Percentiles rank a stretch among this genome's conserved stretches.
Evolutionary conservation across 2,113 vertebrate species (phyloP).

Genomic region (Takifugu flavidus): DNA sequence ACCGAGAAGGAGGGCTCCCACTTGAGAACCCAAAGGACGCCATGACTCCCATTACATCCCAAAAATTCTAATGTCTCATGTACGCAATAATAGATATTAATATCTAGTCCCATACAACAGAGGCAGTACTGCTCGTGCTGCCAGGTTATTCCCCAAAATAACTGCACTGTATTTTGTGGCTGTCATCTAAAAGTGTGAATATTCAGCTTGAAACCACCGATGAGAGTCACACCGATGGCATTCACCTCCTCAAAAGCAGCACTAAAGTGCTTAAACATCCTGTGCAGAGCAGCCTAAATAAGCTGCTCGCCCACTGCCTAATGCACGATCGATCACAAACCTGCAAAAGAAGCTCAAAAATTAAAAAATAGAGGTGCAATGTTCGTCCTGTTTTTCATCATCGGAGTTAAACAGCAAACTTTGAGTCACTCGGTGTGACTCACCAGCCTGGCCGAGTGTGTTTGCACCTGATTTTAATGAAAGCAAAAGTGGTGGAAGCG

Average conservation of each 20-base stretch:
- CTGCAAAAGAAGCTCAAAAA: slow-evolving; percentile 1
- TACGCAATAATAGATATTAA: no score
- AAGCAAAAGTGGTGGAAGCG: slow-evolving; percentile 24
- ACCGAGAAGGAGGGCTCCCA: no score
- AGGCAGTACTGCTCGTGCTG: no score
- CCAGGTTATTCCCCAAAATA: not conserved
- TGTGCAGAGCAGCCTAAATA: slow-evolving; percentile 29
- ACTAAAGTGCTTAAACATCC: slow-evolving; percentile 16
- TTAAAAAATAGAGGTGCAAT: slow-evolving; percentile 11
- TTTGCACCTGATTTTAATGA: slow-evolving; percentile 39
- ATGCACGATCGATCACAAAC: slow-evolving; percentile 28
- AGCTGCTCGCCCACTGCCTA: slow-evolving; percentile 31
- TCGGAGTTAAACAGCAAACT: slow-evolving; percentile 22
- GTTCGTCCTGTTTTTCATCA: slow-evolving; percentile 26
- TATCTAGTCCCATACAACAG: no score
- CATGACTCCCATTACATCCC: no score
- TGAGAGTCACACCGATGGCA: slow-evolving; percentile 18
- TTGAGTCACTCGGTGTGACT: slow-evolving; percentile 48
- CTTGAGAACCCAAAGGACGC: no score
- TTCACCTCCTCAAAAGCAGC: slow-evolving; percentile 25
- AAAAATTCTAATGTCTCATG: no score
- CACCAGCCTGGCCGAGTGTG: slow-evolving; percentile 19
- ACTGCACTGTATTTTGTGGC: not conserved
- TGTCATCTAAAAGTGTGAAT: not conserved
- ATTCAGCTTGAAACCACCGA: slow-evolving; percentile 4